Evolutionary conservation across 2,797 vertebrate genomes (phyloP).

Genomic region (Semotilus atromaculatus): DNA sequence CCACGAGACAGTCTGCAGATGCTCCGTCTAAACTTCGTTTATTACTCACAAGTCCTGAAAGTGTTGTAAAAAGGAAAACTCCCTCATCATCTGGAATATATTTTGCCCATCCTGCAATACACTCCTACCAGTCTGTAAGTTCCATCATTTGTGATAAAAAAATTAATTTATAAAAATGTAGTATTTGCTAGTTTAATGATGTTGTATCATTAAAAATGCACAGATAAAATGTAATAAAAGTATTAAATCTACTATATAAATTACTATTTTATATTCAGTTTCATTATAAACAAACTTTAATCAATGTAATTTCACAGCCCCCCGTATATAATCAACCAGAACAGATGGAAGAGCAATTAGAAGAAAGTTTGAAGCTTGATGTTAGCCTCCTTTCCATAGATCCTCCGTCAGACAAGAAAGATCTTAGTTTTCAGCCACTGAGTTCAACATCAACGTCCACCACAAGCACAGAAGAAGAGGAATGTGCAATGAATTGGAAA

Average conservation of each 20-base stretch:
- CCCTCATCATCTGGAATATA: not conserved
- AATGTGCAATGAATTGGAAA: not conserved
- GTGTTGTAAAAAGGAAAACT: not conserved
- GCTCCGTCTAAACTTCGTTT: too few relatives aligned
- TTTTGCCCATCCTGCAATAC: not conserved
- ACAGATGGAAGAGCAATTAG: not conserved
- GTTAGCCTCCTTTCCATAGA: not conserved
- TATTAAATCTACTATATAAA: too few relatives aligned
- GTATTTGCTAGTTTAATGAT: too few relatives aligned
- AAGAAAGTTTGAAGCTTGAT: not conserved
- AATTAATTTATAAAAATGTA: not conserved
- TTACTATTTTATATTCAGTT: too few relatives aligned
- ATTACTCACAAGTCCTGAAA: not conserved
- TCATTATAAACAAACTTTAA: not conserved
- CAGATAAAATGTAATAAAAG: too few relatives aligned
- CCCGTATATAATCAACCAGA: not conserved
- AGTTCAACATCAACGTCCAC: too few relatives aligned
- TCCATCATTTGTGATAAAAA: not conserved
- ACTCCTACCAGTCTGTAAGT: not conserved
- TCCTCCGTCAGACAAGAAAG: not conserved
- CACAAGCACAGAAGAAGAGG: not conserved
- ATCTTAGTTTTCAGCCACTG: not conserved
- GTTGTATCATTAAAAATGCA: not conserved
- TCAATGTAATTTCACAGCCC: not conserved
- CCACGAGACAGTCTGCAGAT: too few relatives aligned